These are phyloP conservation scores for Corythoichthys intestinalis DNA, from an alignment of 2,113 vertebrate species.

Conservation along the genomic window DNA sequence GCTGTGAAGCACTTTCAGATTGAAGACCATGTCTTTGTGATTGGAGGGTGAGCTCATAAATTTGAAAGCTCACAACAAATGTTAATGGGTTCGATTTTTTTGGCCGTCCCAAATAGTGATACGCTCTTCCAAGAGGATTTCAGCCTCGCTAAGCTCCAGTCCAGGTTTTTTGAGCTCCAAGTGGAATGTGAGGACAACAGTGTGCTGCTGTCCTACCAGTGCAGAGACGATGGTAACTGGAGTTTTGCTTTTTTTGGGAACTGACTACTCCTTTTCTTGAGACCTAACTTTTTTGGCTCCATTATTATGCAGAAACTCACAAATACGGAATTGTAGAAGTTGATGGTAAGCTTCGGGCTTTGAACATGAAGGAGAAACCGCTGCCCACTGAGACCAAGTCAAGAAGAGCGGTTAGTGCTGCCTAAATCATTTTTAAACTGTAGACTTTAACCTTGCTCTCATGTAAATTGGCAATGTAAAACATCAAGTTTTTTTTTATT, in stretches of 20 bases:
- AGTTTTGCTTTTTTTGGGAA: no score
- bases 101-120: slow-evolving; percentile 55
- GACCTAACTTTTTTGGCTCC: neutral
- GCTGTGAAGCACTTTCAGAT: slow-evolving; percentile 70
- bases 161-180: slow-evolving; percentile 58
- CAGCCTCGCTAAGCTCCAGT: slow-evolving; percentile 61
- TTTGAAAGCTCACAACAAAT: neutral
- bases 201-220: slow-evolving; percentile 73
- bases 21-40: slow-evolving; percentile 69
- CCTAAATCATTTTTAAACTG: neutral
- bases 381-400: slow-evolving; percentile 65
- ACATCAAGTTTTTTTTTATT: neutral
- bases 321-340: slow-evolving; percentile 79
- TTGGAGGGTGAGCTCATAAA: slow-evolving; percentile 69
- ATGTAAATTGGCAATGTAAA: neutral
- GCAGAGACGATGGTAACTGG: slow-evolving; percentile 71
- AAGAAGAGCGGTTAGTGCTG: slow-evolving; percentile 69
- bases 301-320: slow-evolving; percentile 59
- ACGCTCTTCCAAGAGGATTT: slow-evolving; percentile 80
- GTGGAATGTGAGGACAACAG: slow-evolving; percentile 48
- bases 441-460: neutral
- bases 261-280: no score
- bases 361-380: slow-evolving; percentile 77
- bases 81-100: neutral
- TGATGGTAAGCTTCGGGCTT: slow-evolving; percentile 51